A percentile compares a stretch with the other conserved stretches of the same genome.
phyloP scores from a whole-genome alignment of 2,888 invertebrate genomes.

The Eupithecia pulchellata region DNA sequence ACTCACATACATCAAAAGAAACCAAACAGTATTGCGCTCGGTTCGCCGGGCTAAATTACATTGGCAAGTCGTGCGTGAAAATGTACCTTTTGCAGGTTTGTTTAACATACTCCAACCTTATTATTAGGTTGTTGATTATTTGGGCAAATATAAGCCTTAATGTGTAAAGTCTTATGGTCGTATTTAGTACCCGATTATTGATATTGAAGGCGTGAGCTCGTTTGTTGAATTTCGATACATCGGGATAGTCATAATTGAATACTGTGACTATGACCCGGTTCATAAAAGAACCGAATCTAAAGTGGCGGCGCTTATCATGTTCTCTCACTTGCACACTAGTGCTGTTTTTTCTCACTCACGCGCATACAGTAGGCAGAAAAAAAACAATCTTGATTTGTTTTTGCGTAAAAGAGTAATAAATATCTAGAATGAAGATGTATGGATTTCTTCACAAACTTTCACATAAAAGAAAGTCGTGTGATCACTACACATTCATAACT shows the following conservation, averaged over 20 bases:
- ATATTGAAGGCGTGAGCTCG: neutral
- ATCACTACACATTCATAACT: no score
- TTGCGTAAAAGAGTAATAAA: no score
- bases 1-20: slow-evolving; percentile 31
- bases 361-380: no score
- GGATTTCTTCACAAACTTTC: no score
- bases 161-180: neutral
- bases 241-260: neutral
- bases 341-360: no score
- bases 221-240: neutral
- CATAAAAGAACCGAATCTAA: no score
- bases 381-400: no score
- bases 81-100: slow-evolving; percentile 26
- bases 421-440: no score
- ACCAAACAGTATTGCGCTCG: slow-evolving; percentile 32
- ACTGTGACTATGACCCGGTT: neutral
- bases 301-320: no score
- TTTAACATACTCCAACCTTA: neutral
- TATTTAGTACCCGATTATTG: neutral
- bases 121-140: neutral
- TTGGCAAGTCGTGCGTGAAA: slow-evolving; percentile 33
- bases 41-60: slow-evolving; percentile 28
- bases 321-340: no score
- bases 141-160: neutral
- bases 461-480: no score